A percentile compares a stretch with the other conserved stretches of the same genome.
These are phyloP conservation scores for Labeo calbasu DNA, from an alignment of 2,797 vertebrate species.

Conservation along the genomic window DNA sequence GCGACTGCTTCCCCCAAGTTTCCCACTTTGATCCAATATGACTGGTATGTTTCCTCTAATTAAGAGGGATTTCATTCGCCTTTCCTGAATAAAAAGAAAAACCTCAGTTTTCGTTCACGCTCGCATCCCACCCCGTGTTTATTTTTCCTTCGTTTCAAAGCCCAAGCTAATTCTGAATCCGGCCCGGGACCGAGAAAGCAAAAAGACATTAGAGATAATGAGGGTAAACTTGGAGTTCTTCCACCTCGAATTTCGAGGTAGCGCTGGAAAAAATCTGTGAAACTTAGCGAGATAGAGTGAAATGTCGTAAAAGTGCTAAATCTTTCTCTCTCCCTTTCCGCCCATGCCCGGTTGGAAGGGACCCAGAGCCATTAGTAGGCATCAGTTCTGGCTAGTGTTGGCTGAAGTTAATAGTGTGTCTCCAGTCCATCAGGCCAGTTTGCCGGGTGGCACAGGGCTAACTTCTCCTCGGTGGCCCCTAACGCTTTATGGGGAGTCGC, in stretches of 20 bases:
- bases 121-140: slow-evolving; percentile 22
- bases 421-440: slow-evolving; percentile 60
- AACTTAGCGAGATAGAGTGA: slow-evolving; percentile 47
- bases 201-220: slow-evolving; percentile 41
- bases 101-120: slow-evolving; percentile 17
- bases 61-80: slow-evolving; percentile 42
- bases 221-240: slow-evolving; percentile 52
- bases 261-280: slow-evolving; percentile 52
- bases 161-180: slow-evolving; percentile 32
- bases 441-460: slow-evolving; percentile 52
- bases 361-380: slow-evolving; percentile 61
- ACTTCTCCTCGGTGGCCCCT: slow-evolving; percentile 53
- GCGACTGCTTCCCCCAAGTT: slow-evolving; percentile 56
- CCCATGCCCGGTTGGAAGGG: slow-evolving; percentile 48
- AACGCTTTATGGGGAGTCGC: slow-evolving; percentile 37
- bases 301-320: slow-evolving; percentile 45
- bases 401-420: slow-evolving; percentile 64
- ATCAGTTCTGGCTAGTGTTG: slow-evolving; percentile 56
- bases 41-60: slow-evolving; percentile 54
- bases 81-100: slow-evolving; percentile 45
- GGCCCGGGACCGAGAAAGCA: slow-evolving; percentile 27
- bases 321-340: slow-evolving; percentile 42
- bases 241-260: slow-evolving; percentile 44
- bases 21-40: slow-evolving; percentile 57
- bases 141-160: slow-evolving; percentile 40